phyloP scores from a whole-genome alignment of 2,797 vertebrate species.

The Acridotheres tristis region DNA sequence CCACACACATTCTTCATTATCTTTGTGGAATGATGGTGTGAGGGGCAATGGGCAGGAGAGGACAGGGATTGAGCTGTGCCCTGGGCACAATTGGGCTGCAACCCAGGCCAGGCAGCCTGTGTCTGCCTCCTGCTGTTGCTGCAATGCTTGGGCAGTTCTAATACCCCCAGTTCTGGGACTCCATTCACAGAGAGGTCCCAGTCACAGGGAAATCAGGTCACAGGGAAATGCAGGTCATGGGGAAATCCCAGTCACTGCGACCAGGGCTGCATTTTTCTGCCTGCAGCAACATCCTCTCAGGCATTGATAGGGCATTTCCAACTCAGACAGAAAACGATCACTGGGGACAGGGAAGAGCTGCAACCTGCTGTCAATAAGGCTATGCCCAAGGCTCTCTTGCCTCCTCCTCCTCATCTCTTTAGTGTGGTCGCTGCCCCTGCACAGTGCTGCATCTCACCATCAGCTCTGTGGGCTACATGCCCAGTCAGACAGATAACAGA shows the following conservation, averaged over 20 bases:
- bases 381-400: neutral
- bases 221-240: neutral
- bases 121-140: neutral
- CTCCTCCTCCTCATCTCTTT: neutral
- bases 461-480: neutral
- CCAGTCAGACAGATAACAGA: neutral
- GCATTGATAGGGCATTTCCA: rapidly evolving
- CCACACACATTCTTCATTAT: rapidly evolving
- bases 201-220: neutral
- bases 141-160: neutral
- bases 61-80: neutral
- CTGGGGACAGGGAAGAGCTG: neutral
- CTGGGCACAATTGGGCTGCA: rapidly evolving
- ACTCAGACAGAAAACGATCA: neutral
- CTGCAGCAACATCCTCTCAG: neutral
- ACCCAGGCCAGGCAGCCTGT: neutral
- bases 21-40: neutral
- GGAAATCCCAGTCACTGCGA: neutral
- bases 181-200: rapidly evolving
- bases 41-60: neutral
- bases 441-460: rapidly evolving
- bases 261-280: neutral
- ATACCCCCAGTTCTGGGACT: neutral
- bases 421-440: rapidly evolving
- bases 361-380: neutral